A percentile compares a stretch with the other conserved stretches of the same genome.
Conservation (phyloP, 2,888 invertebrate species). For the Polydrusus tereticollis region DNA sequence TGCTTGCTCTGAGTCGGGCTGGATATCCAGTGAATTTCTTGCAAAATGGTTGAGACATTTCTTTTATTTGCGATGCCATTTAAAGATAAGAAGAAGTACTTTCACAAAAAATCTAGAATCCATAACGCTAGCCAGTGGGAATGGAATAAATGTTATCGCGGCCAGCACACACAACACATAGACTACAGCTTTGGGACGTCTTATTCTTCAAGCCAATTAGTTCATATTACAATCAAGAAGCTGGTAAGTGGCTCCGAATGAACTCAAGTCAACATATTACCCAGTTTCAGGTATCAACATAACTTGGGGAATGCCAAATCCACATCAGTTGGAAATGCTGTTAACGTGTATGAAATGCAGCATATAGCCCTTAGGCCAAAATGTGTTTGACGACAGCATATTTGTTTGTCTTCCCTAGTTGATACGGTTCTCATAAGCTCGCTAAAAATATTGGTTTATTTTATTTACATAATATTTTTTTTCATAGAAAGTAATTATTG, state of each 20-base stretch:
- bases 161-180: slow-evolving; percentile 43
- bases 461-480: no score
- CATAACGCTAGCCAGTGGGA: slow-evolving; percentile 30
- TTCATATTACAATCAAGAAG: slow-evolving; percentile 1
- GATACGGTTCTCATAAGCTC: not conserved
- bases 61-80: no score
- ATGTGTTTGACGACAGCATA: slow-evolving; percentile 10
- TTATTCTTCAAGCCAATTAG: not conserved
- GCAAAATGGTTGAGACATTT: slow-evolving; percentile 31
- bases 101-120: slow-evolving; percentile 34
- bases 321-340: slow-evolving; percentile 23
- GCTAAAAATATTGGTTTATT: no score
- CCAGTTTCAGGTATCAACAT: slow-evolving; percentile 10
- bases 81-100: no score
- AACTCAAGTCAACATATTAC: not conserved
- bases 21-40: slow-evolving; percentile 23
- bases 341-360: slow-evolving; percentile 23
- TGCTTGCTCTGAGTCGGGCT: slow-evolving; percentile 7
- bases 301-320: slow-evolving; percentile 15
- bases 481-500: not conserved
- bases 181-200: slow-evolving; percentile 45
- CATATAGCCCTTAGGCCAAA: slow-evolving; percentile 26
- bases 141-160: slow-evolving; percentile 26
- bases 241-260: slow-evolving; percentile 2
- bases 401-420: not conserved